Evolutionary conservation across 2,797 vertebrate genomes (phyloP), one percentile per base, ranked within the genome.

Genomic region (Phoeniculus purpureus): DNA sequence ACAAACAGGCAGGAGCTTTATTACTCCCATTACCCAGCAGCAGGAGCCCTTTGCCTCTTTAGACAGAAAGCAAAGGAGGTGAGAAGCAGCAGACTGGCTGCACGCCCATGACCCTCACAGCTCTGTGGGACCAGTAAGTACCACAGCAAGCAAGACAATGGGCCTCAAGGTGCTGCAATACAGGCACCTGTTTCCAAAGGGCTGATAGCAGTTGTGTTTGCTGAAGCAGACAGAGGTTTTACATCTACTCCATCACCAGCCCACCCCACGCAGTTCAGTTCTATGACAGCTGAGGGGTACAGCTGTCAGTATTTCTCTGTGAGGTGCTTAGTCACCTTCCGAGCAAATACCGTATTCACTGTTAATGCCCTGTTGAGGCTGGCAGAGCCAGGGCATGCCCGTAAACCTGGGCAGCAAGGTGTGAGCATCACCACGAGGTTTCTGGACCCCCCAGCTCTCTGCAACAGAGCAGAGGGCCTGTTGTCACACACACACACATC

Each of bases 41-140:
- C 8, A 1, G 25, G 6, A 79, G 47, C 10, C 54, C 40, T 88
- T 81, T 59, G 21, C 19, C 64, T 68, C 67, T 66, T 90, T 85
- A 0, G 0, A 34, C 17, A 22, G 66, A 83, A 58, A 72, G 8
- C 52, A 51, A 79, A 72, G 22, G 47, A n/a, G 40, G 17, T 31
- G 21, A 72, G 48, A 23, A 61, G 12, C 6, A 15, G 20, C 9
- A 80, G 26, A 19, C 4, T 27, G 21, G 10, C 13, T 18, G 31
- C 9, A 4, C 1, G 3, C 10, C 20, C 29, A 12, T 9, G 8
- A 22, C 32, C 8, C 8, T 62, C 22, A 59, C 2, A 0, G 22
- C 18, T 2, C 23, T 9, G n/a, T 0, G 0, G 40, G 18, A 18
- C n/a, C 43, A 72, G 34, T 0, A 0, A 72, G 34, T 0, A 0